Conservation (phyloP, 1,140 invertebrate genomes). For the Diorhabda elongata region DNA sequence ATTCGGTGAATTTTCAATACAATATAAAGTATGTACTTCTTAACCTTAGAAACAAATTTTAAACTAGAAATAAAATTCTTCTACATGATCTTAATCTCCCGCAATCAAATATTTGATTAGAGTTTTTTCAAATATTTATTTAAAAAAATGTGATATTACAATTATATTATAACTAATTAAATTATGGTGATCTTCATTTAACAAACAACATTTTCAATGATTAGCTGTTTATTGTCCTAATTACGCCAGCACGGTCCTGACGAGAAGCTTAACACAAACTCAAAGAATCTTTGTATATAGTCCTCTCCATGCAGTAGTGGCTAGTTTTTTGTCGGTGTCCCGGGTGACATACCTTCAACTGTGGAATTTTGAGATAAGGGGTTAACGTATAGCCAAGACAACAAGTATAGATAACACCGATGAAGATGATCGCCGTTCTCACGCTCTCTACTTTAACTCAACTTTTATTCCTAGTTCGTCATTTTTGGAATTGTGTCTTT, state of each 20-base stretch:
- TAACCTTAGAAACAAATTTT: too few relatives aligned
- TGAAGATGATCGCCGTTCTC: constrained; percentile 38
- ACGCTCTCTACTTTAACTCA: constrained; percentile 33
- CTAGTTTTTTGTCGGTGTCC: constrained; percentile 40
- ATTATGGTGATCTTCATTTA: too few relatives aligned
- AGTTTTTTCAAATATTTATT: too few relatives aligned
- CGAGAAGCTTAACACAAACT: not conserved
- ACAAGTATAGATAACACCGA: constrained; percentile 36
- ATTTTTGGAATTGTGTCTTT: constrained; percentile 36
- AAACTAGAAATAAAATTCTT: too few relatives aligned
- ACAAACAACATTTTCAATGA: too few relatives aligned
- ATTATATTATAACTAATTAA: too few relatives aligned
- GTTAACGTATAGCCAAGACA: constrained; percentile 42
- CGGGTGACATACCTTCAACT: constrained; percentile 42
- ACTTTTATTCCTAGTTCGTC: constrained; percentile 32
- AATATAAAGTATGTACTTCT: too few relatives aligned
- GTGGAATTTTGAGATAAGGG: constrained; percentile 42
- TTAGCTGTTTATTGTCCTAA: too few relatives aligned
- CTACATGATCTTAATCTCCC: too few relatives aligned
- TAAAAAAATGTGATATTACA: too few relatives aligned
- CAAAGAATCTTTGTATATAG: not conserved
- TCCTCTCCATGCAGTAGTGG: constrained; percentile 29
- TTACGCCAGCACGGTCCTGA: not conserved
- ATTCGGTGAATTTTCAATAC: too few relatives aligned
- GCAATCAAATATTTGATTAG: too few relatives aligned